phyloP scores from a whole-genome alignment of 2,888 invertebrate genomes.

The Drosophila macrothrix region DNA sequence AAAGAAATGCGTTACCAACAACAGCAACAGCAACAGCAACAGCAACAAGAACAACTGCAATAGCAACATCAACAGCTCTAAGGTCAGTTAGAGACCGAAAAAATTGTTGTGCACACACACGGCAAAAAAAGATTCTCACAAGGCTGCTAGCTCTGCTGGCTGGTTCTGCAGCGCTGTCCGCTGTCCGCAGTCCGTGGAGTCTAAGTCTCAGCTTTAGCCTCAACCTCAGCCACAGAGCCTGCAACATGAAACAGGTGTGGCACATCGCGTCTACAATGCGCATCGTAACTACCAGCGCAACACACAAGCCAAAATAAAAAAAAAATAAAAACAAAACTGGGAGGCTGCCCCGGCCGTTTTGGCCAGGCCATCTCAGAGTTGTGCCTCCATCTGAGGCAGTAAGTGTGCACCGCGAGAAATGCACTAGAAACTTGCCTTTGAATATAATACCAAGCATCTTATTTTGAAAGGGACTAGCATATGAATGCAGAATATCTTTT shows the following conservation, averaged over 20 bases:
- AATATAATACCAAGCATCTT: neutral
- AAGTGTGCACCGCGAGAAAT: constrained; percentile 50
- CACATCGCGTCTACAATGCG: constrained; percentile 68
- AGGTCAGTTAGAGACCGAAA: constrained; percentile 75
- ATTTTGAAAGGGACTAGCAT: neutral
- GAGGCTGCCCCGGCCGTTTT: constrained; percentile 73
- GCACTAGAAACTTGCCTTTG: neutral
- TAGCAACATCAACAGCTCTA: constrained; percentile 54
- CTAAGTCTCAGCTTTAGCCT: constrained; percentile 34
- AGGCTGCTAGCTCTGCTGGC: constrained; percentile 56
- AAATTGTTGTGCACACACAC: constrained; percentile 72
- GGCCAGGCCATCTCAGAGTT: constrained; percentile 70
- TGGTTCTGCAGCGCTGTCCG: constrained; percentile 43
- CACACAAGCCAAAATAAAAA: constrained; percentile 19
- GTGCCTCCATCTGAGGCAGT: constrained; percentile 56
- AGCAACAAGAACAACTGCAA: constrained; percentile 26
- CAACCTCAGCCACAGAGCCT: constrained; percentile 56
- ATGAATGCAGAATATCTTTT: neutral
- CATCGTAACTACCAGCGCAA: constrained; percentile 55
- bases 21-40: constrained; percentile 10
- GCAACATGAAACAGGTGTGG: constrained; percentile 80
- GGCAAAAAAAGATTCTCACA: constrained; percentile 73
- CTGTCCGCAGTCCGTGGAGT: constrained; percentile 40
- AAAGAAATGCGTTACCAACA: constrained; percentile 75
- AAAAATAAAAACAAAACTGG: constrained; percentile 62